Evolutionary conservation across 1,140 invertebrate species (phyloP).

Genomic region (Platyura marginata): DNA sequence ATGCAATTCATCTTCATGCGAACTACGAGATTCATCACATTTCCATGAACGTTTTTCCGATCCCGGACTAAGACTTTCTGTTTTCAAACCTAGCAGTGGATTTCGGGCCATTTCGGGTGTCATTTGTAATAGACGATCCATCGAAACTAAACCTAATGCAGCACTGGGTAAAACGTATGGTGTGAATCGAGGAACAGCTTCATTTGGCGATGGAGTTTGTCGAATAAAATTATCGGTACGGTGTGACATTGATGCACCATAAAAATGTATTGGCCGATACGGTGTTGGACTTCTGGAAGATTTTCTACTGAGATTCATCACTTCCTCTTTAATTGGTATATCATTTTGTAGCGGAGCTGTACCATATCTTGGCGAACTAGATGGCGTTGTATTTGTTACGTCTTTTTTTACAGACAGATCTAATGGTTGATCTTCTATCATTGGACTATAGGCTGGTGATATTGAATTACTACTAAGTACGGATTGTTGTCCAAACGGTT

Average conservation of each 20-base stretch:
- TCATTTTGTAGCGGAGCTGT: constrained; percentile 16
- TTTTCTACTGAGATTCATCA: constrained; percentile 49
- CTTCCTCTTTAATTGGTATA: constrained; percentile 31
- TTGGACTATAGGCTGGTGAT: background rate
- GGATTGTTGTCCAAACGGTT: constrained; percentile 7
- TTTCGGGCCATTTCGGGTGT: constrained; percentile 33
- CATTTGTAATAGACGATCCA: constrained; percentile 42
- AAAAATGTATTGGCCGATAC: constrained; percentile 1
- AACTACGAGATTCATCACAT: constrained; percentile 32
- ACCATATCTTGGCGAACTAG: constrained; percentile 36
- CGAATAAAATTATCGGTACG: constrained; percentile 10
- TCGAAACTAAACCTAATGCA: constrained; percentile 25
- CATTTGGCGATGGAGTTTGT: constrained; percentile 28
- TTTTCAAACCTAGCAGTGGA: constrained; percentile 31
- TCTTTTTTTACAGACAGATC: constrained; percentile 71
- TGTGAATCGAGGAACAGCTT: constrained; percentile 19
- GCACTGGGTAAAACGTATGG: constrained; percentile 5
- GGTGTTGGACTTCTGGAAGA: constrained; percentile 37
- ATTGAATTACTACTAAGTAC: constrained; percentile 1
- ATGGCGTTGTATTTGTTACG: constrained; percentile 31
- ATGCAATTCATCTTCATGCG: constrained; percentile 30
- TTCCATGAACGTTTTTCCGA: constrained; percentile 39
- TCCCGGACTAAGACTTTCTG: constrained; percentile 35
- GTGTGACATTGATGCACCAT: constrained; percentile 4
- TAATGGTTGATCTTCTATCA: constrained; percentile 53